A percentile compares a stretch with the other conserved stretches of the same genome.
These are phyloP conservation scores for Papilio helenus DNA, from an alignment of 1,140 invertebrate species.

Conservation along the genomic window DNA sequence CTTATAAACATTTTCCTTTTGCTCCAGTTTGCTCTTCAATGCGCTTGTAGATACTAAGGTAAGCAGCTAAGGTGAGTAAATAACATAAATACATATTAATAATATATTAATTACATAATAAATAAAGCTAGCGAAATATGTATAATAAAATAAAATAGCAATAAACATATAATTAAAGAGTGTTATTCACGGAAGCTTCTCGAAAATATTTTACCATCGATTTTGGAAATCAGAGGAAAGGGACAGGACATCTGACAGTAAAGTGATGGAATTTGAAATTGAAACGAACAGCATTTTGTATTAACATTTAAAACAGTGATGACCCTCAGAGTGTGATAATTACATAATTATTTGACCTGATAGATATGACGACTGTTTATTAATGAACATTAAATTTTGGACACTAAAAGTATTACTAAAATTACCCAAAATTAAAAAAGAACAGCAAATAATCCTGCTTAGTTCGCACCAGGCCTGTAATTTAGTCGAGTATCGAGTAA, in stretches of 20 bases:
- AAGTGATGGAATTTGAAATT: neutral
- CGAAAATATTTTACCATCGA: neutral
- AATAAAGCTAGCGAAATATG: constrained; percentile 38
- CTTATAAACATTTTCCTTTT: constrained; percentile 49
- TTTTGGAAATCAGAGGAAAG: neutral
- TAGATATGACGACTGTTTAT: neutral
- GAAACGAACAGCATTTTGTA: neutral
- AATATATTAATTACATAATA: constrained; percentile 43
- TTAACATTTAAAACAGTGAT: neutral
- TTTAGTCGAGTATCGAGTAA: no score
- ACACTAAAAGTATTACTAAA: neutral
- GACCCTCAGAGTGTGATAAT: neutral
- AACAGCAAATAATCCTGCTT: no score
- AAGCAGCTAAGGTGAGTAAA: constrained; percentile 68
- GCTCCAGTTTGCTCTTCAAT: constrained; percentile 52
- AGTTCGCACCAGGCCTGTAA: no score
- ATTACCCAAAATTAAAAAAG: no score
- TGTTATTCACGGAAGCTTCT: neutral
- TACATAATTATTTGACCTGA: neutral
- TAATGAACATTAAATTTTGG: neutral
- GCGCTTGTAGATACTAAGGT: constrained; percentile 67
- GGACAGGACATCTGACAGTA: neutral
- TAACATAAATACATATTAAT: constrained; percentile 42
- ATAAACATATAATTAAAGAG: neutral
- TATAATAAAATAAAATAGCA: neutral